A percentile compares a stretch with the other conserved stretches of the same genome.
These are phyloP conservation scores for Ellobius talpinus DNA, from an alignment of 2,113 vertebrate genomes.

Conservation along the genomic window DNA sequence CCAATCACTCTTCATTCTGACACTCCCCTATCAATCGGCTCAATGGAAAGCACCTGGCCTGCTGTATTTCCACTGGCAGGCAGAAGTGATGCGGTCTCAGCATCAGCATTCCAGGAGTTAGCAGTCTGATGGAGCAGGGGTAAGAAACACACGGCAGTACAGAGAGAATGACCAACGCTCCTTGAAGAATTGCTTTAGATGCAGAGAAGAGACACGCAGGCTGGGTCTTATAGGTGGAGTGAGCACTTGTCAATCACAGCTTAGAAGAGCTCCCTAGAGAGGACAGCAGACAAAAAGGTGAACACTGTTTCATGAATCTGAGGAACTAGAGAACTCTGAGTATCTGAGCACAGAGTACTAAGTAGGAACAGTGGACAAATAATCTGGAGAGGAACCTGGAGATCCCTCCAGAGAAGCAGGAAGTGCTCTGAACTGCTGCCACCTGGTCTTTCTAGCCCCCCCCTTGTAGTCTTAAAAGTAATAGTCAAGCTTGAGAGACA, in stretches of 20 bases:
- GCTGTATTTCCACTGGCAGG: not conserved
- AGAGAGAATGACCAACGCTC: not conserved
- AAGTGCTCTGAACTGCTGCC: not conserved
- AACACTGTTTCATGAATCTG: not conserved
- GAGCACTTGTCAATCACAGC: not conserved
- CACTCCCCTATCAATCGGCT: constrained; percentile 13
- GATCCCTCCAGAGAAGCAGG: too few species aligned
- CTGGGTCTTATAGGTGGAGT: not conserved
- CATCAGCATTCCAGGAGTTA: not conserved
- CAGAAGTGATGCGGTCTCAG: not conserved
- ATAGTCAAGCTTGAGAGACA: not conserved
- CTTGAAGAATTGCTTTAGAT: not conserved
- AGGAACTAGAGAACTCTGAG: not conserved
- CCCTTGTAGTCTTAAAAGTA: not conserved
- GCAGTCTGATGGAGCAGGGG: not conserved
- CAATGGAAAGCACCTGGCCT: not conserved
- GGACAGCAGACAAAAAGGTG: not conserved
- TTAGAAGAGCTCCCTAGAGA: not conserved
- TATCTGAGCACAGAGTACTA: not conserved
- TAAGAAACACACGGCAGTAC: not conserved
- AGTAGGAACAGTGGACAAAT: not conserved
- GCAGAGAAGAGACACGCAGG: not conserved
- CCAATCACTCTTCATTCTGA: constrained; percentile 27
- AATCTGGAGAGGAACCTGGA: not conserved
- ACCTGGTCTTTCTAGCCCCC: not conserved